Percentiles rank a stretch among this genome's conserved stretches.
phyloP scores from a whole-genome alignment of 2,113 vertebrate species.

The Zosterops borbonicus region DNA sequence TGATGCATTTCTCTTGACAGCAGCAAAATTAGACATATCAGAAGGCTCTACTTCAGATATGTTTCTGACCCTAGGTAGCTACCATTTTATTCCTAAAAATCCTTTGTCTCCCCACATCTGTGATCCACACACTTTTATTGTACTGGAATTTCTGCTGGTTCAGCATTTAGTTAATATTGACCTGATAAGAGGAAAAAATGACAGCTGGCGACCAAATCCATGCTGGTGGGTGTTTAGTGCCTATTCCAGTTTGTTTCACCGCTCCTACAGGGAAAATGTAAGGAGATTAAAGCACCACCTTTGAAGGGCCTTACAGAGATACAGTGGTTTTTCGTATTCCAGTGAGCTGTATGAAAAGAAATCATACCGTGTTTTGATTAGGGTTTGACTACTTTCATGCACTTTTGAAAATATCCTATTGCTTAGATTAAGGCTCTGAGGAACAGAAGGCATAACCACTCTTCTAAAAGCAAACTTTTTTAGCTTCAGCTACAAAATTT shows the following conservation, averaged over 20 bases:
- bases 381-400: neutral
- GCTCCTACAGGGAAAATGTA: neutral
- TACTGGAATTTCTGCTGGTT: neutral
- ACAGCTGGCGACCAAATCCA: neutral
- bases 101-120: neutral
- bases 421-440: neutral
- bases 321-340: neutral
- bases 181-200: neutral
- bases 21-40: neutral
- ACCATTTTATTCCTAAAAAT: neutral
- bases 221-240: neutral
- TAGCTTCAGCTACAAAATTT: neutral
- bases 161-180: neutral
- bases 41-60: neutral
- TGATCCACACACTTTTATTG: neutral
- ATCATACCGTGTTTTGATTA: neutral
- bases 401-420: neutral
- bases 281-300: neutral
- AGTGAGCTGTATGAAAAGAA: neutral
- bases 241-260: neutral
- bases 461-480: neutral
- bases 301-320: neutral
- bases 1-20: neutral
- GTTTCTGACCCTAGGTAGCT: neutral
- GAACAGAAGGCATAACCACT: fast-evolving